Conservation (phyloP, 2,797 vertebrate genomes). For the Lacerta bilineata region DNA sequence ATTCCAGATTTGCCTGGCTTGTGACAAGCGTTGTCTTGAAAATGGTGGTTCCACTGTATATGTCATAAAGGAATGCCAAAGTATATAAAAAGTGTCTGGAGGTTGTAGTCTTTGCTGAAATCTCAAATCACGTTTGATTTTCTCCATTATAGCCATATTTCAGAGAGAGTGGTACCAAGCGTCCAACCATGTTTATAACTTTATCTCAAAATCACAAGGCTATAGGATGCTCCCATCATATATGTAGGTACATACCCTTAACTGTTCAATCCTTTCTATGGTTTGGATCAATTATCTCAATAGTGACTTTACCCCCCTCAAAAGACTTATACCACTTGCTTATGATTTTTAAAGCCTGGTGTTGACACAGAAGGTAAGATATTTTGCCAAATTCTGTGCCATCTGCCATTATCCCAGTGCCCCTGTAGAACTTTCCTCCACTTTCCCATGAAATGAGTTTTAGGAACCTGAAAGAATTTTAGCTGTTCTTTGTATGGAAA, state of each 20-base stretch:
- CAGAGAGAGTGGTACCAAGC: too few species aligned
- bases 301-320: neutral
- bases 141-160: too few species aligned
- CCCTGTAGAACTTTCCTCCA: neutral
- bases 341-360: constrained; percentile 8
- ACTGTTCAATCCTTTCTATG: neutral
- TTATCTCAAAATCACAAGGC: neutral
- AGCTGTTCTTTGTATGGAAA: neutral
- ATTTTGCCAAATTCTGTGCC: neutral
- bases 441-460: constrained; percentile 1
- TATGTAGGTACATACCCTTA: neutral
- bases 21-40: too few species aligned
- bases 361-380: neutral
- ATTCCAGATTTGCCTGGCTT: too few species aligned
- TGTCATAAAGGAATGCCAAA: too few species aligned
- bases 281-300: neutral
- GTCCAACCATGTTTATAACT: neutral
- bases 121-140: too few species aligned
- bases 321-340: neutral
- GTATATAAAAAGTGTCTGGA: too few species aligned
- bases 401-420: neutral
- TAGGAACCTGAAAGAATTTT: constrained; percentile 1
- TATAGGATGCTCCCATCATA: constrained; percentile 1
- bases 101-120: too few species aligned
- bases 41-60: too few species aligned